Percentiles rank a stretch among this genome's conserved stretches.
Conservation (phyloP, 2,888 invertebrate species). For the Junonia oenone region DNA sequence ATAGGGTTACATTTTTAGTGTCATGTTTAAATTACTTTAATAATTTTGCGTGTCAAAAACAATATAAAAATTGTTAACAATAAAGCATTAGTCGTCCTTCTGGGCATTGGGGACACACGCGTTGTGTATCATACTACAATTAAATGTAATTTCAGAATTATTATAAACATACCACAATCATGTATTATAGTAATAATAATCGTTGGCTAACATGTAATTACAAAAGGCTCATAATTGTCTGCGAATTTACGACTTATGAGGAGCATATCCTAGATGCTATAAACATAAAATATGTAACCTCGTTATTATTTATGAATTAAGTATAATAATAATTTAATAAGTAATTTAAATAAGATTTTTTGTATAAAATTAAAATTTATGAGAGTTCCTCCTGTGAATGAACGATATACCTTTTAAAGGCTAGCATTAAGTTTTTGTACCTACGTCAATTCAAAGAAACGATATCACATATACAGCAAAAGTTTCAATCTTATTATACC, state of each 20-base stretch:
- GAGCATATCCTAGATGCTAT: not conserved
- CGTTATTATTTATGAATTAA: too few relatives aligned
- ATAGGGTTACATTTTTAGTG: not conserved
- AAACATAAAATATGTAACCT: too few relatives aligned
- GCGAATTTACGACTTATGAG: constrained; percentile 1
- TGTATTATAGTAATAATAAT: not conserved
- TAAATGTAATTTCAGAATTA: not conserved
- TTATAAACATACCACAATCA: not conserved
- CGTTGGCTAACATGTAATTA: constrained; percentile 2
- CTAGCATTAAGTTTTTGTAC: too few relatives aligned
- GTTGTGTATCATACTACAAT: not conserved
- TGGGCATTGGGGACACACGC: not conserved
- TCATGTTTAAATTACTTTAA: not conserved
- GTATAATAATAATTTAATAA: too few relatives aligned
- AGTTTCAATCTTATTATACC: too few relatives aligned
- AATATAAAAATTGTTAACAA: not conserved
- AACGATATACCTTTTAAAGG: too few relatives aligned
- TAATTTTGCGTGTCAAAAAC: not conserved
- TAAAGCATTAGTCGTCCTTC: not conserved
- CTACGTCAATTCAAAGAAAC: too few relatives aligned
- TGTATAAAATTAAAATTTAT: too few relatives aligned
- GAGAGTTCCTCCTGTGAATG: too few relatives aligned
- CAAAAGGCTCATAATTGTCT: not conserved
- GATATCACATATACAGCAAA: too few relatives aligned
- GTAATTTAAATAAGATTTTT: too few relatives aligned